Base-by-base conservation (phyloP, 2,113 vertebrate genomes). In the Tautogolabrus adspersus region DNA sequence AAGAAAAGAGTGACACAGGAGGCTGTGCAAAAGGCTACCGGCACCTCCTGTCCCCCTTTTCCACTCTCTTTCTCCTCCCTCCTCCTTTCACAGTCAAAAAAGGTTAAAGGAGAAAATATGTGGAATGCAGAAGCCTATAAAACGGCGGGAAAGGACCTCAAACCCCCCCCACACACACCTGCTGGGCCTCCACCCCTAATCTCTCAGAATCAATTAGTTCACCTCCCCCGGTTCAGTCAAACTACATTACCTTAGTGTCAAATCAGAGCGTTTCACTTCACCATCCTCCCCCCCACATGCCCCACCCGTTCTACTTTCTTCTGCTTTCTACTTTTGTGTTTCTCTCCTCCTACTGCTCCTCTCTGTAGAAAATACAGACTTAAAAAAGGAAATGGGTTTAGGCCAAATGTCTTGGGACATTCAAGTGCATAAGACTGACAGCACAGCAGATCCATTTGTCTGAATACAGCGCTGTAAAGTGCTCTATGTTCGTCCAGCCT, bases 171-270 rank as follows among this genome's bases (percentile, higher is more conserved):
- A 56, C 75, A 67, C 85, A 66, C 93, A 94, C 93, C 93, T 95
- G 92, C 92, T 92, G 92, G 84, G 87, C 87, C 87, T 91, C 87
- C 91, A 87, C 89, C 87, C 84, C 77, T 86, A 90, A 89, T 87
- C 89, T 87, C 89, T 89, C 85, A 81, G 59, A 94, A 94, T 94
- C 93, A 92, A 93, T 94, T 94, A 94, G 94, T 95, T 94, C 93
- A 84, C 92, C 89, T 89, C 87, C 87, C 89, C 61, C 52, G 21
- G 75, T 86, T 83, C 84, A 91, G 92, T 93, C 91, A 88, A 89
- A 90, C 81, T 85, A 70, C 71, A 90, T 92, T 90, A 92, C 86
- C 70, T 72, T 82, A 62, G 83, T 85, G 83, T 93, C 91, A 86
- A 90, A 89, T 90, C 84, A 88, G 74, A 82, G 72, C 80, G 30